Conservation (phyloP, 2,888 invertebrate species). For the Drosophila ezoana region DNA sequence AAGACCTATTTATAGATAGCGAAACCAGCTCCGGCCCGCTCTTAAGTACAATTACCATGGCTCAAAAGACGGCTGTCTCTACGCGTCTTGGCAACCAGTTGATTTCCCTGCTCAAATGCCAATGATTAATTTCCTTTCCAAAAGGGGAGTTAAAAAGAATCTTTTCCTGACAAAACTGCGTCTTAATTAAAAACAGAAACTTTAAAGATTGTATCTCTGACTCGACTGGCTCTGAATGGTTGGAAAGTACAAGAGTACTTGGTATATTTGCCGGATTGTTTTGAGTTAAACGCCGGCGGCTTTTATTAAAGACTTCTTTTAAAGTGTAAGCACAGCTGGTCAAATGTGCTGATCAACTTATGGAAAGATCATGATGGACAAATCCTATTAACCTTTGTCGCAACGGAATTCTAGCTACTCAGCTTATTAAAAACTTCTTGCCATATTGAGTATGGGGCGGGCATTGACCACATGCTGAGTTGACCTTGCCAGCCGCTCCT, state of each 20-base stretch:
- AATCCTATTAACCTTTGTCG: not conserved
- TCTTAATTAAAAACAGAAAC: not conserved
- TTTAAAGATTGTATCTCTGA: not conserved
- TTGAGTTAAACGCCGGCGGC: not conserved
- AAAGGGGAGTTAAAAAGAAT: not conserved
- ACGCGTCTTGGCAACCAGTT: not conserved
- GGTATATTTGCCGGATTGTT: not conserved
- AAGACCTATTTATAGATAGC: conserved; percentile 15
- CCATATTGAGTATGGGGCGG: conserved; percentile 7
- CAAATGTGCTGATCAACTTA: not conserved
- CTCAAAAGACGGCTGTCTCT: not conserved
- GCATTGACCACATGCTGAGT: conserved; percentile 17
- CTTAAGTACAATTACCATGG: conserved; percentile 1
- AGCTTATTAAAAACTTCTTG: too few species aligned
- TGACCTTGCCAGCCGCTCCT: not conserved
- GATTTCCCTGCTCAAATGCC: not conserved
- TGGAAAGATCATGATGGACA: not conserved
- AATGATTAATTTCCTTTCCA: not conserved
- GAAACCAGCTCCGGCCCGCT: not conserved
- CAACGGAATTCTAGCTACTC: too few species aligned
- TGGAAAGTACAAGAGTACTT: not conserved
- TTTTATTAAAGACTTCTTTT: not conserved
- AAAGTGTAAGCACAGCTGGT: not conserved
- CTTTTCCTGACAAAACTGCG: not conserved
- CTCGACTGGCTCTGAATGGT: not conserved